A percentile compares a stretch with the other conserved stretches of the same genome.
Conservation (phyloP, 2,888 invertebrate genomes). For the Blomia tropicalis region DNA sequence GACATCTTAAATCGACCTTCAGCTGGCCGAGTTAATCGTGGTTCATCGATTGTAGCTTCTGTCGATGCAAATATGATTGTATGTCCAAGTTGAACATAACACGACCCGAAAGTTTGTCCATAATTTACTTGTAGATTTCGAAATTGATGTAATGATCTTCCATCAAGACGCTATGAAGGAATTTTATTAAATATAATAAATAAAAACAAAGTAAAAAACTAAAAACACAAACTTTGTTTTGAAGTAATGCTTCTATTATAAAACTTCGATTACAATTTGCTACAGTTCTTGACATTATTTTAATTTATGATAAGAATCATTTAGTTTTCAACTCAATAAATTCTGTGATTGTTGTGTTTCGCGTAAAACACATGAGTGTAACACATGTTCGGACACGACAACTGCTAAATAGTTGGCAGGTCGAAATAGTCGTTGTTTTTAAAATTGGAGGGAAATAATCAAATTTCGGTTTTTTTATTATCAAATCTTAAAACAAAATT, state of each 20-base stretch:
- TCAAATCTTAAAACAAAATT: no score
- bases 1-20: conserved; percentile 73
- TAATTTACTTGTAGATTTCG: conserved; percentile 8
- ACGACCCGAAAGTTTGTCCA: conserved; percentile 16
- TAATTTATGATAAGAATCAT: no score
- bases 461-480: no score
- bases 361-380: no score
- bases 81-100: conserved; percentile 18
- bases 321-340: no score
- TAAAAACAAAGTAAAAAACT: neutral
- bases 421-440: no score
- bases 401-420: no score
- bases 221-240: conserved; percentile 3
- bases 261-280: conserved; percentile 16
- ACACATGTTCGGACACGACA: no score
- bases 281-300: neutral
- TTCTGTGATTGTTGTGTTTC: no score
- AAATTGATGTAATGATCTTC: conserved; percentile 2
- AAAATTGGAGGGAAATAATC: no score
- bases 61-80: conserved; percentile 16
- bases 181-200: neutral
- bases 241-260: neutral
- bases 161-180: conserved; percentile 13
- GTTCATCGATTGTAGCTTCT: conserved; percentile 46
- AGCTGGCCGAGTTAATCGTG: conserved; percentile 66